Base-by-base conservation (phyloP, 2,113 vertebrate genomes). In the Haliaeetus leucogaster region DNA sequence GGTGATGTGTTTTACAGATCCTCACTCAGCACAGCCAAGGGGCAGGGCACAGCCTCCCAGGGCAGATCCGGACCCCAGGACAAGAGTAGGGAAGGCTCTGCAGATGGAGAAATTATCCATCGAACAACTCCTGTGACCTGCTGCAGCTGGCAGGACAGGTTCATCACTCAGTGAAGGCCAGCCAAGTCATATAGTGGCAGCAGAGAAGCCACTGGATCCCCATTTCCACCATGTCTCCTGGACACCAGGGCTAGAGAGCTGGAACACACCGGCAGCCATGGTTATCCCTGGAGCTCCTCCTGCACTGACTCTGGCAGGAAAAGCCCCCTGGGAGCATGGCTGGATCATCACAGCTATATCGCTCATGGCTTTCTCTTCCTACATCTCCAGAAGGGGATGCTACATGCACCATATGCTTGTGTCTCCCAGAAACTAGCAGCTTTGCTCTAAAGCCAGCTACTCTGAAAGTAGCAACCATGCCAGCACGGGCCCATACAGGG, bases 61-160 rank as follows among this genome's bases (percentile, higher is more conserved):
- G 40, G 56, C 27, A 77, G 62, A 38, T 6, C 32, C 0, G 0
- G 14, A 43, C 32, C 26, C 2, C 1, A 48, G 45, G 56, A 47
- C 0, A 0, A 36, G 72, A 40, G 13, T 0, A 7, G 32, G 27
- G 13, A 76, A 80, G 27, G 63, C 15, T 86, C 42, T 59, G n/a
- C 23, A 70, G 26, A 4, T 12, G 40, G 36, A 83, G 58, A 26
- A 84, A 76, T 76, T 4, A 38, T 0, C 47, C 43, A 26, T 62
- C 38, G 62, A 43, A 42, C 34, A 43, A 11, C 13, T 42, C 11
- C 53, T 36, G 76, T 14, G 59, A 67, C 56, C 30, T 48, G 58
- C 80, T 65, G 65, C 61, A 32, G 73, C n/a, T 16, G 23, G 9
- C 74, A 48, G 68, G 36, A 34, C 0, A 13, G 34, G 58, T 48